Evolutionary conservation across 2,113 vertebrate species (phyloP).

Genomic region (Coreoperca whiteheadi): DNA sequence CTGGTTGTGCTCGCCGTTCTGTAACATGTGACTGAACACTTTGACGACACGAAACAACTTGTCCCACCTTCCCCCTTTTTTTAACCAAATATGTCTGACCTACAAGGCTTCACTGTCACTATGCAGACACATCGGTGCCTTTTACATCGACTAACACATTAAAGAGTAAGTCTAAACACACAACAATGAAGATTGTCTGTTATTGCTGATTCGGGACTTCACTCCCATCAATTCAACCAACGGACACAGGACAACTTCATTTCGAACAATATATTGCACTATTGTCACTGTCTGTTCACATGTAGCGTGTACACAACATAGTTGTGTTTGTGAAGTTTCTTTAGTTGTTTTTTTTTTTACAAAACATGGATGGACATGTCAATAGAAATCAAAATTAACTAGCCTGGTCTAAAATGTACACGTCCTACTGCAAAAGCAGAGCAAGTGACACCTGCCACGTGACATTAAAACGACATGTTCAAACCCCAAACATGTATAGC

Average conservation of each 20-base stretch:
- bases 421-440: conserved; percentile 33
- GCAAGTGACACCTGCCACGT: conserved; percentile 8
- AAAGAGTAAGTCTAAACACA: conserved; percentile 73
- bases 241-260: conserved; percentile 83
- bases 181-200: conserved; percentile 85
- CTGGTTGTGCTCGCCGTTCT: not conserved
- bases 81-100: conserved; percentile 47
- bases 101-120: conserved; percentile 57
- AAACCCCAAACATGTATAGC: conserved; percentile 35
- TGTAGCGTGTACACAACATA: conserved; percentile 76
- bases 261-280: conserved; percentile 84
- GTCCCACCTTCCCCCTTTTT: conserved; percentile 62
- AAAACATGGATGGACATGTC: conserved; percentile 60
- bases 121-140: conserved; percentile 58
- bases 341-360: conserved; percentile 56
- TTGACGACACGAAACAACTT: conserved; percentile 59
- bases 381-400: conserved; percentile 29
- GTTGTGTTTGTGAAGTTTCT: conserved; percentile 64
- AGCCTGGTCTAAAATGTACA: conserved; percentile 13
- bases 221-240: conserved; percentile 79
- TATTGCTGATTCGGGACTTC: conserved; percentile 82
- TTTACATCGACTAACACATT: conserved; percentile 70
- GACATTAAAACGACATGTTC: conserved; percentile 8
- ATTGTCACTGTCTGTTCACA: conserved; percentile 86
- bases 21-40: not conserved